Percentiles rank a stretch among this genome's conserved stretches.
Evolutionary conservation across 2,113 vertebrate species (phyloP).

Genomic region (Pandion haliaetus): DNA sequence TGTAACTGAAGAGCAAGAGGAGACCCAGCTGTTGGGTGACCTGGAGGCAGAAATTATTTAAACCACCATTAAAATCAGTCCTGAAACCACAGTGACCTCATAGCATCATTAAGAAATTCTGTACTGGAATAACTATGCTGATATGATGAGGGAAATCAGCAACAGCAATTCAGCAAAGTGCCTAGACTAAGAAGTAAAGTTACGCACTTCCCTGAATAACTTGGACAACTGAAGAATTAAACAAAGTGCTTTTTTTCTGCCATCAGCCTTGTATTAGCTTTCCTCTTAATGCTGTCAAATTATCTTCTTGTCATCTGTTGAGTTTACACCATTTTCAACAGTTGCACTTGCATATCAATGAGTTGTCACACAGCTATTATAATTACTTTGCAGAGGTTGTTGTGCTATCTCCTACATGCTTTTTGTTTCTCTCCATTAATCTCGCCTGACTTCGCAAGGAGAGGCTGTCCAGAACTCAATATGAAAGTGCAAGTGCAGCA

Average conservation of each 20-base stretch:
- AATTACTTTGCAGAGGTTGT: neutral
- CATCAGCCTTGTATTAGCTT: neutral
- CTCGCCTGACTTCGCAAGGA: neutral
- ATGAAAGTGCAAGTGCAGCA: neutral
- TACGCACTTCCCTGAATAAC: neutral
- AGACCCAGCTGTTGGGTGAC: neutral
- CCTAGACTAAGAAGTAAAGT: neutral
- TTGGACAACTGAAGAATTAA: neutral
- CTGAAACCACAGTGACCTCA: neutral
- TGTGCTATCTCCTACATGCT: neutral
- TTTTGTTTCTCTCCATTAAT: neutral
- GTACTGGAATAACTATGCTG: neutral
- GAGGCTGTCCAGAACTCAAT: neutral
- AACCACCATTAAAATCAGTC: neutral
- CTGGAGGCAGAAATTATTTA: neutral
- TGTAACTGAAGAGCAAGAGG: neutral
- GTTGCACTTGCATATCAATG: neutral
- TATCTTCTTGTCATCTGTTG: neutral
- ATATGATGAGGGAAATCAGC: neutral
- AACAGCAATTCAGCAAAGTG: neutral
- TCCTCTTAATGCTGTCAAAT: neutral
- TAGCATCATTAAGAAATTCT: neutral
- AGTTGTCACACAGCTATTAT: neutral
- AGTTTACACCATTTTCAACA: neutral
- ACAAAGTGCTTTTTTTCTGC: neutral